Percentiles rank a stretch among this genome's conserved stretches.
phyloP scores from a whole-genome alignment of 2,113 vertebrate genomes.

The Trogon surrucura region DNA sequence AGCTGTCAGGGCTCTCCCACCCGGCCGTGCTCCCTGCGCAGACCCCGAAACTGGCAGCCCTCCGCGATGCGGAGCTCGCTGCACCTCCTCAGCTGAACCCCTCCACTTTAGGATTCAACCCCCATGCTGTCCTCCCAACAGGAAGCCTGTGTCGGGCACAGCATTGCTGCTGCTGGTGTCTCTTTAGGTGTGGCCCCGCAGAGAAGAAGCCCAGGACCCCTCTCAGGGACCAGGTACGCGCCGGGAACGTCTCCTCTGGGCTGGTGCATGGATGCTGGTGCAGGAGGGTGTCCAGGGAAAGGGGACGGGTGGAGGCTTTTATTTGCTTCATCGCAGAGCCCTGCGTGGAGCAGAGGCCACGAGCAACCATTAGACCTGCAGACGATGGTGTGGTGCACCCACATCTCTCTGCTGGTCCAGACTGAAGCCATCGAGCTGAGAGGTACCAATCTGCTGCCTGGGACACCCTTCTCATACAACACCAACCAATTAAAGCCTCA shows the following conservation, averaged over 20 bases:
- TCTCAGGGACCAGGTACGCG: rapidly evolving
- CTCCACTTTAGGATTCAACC: neutral
- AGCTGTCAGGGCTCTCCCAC: neutral
- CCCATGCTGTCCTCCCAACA: neutral
- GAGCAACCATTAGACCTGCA: neutral
- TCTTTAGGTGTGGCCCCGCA: neutral
- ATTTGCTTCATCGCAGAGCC: neutral
- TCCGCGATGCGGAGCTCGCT: rapidly evolving
- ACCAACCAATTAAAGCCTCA: neutral
- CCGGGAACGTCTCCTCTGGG: neutral
- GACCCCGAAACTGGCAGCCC: neutral
- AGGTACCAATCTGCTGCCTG: neutral
- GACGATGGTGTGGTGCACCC: neutral
- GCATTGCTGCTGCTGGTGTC: neutral
- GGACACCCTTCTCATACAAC: neutral
- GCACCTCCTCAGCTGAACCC: neutral
- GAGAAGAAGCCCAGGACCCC: neutral
- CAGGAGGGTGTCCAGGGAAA: neutral
- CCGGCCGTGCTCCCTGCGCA: neutral
- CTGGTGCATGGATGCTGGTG: neutral
- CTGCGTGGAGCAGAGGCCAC: rapidly evolving
- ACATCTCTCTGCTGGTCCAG: neutral
- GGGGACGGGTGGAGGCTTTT: neutral
- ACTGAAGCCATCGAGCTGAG: neutral
- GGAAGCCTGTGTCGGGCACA: neutral